Evolutionary conservation across 2,888 invertebrate genomes (phyloP).

Genomic region (Papilio elwesi): DNA sequence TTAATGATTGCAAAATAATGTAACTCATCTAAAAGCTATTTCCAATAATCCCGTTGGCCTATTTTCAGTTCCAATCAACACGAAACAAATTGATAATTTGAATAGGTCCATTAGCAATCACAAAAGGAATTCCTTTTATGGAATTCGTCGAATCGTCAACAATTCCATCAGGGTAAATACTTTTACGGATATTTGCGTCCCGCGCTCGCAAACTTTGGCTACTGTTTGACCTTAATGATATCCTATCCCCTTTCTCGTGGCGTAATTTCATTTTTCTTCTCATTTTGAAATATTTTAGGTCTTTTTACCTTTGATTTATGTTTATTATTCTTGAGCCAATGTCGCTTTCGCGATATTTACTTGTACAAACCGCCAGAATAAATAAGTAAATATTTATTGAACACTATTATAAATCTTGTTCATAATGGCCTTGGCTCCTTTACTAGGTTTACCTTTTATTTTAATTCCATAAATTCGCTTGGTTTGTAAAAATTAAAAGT

Average conservation of each 20-base stretch:
- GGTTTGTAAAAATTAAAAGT: no score
- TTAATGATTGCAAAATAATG: no score
- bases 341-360: not conserved
- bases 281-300: not conserved
- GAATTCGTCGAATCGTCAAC: conserved; percentile 4
- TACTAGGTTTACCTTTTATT: no score
- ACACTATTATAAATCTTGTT: no score
- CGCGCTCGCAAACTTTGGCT: not conserved
- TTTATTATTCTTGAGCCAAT: not conserved
- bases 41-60: no score
- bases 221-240: conserved; percentile 9
- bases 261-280: not conserved
- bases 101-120: not conserved
- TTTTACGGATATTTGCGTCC: not conserved
- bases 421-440: no score
- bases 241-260: not conserved
- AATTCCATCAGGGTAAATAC: not conserved
- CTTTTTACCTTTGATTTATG: not conserved
- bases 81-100: not conserved
- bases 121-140: not conserved
- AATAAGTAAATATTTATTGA: no score
- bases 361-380: not conserved
- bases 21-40: no score
- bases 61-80: not conserved
- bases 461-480: no score